Evolutionary conservation across 2,888 invertebrate species (phyloP).

Genomic region (Timandra comae): DNA sequence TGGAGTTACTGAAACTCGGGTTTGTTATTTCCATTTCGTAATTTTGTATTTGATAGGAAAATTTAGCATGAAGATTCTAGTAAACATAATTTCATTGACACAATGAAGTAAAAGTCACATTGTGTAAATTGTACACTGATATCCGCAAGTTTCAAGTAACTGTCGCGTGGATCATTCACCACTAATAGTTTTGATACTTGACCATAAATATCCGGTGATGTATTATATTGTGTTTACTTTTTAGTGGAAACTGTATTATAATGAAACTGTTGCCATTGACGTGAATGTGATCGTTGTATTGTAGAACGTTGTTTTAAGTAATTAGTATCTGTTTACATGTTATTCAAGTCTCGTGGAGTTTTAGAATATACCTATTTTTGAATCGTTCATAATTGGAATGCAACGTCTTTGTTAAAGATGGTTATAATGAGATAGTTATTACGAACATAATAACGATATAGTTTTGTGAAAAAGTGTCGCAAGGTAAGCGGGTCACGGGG

Average conservation of each 20-base stretch:
- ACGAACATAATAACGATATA: no score
- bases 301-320: slow-evolving; percentile 4
- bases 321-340: slow-evolving; percentile 1
- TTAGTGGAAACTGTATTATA: slow-evolving; percentile 55
- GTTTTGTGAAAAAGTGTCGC: no score
- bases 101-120: slow-evolving; percentile 23
- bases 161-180: slow-evolving; percentile 42
- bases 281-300: slow-evolving; percentile 6
- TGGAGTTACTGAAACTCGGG: no score
- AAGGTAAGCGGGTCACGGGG: slow-evolving; percentile 57
- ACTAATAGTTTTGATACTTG: slow-evolving; percentile 65
- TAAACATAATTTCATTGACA: slow-evolving; percentile 10
- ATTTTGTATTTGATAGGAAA: no score
- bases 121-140: slow-evolving; percentile 28
- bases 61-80: no score
- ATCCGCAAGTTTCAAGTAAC: slow-evolving; percentile 36
- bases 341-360: background rate
- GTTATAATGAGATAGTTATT: no score
- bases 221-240: slow-evolving; percentile 65
- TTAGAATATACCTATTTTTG: no score
- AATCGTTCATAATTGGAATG: no score
- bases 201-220: slow-evolving; percentile 63
- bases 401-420: no score
- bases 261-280: slow-evolving; percentile 23
- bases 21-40: no score